phyloP scores from a whole-genome alignment of 2,113 vertebrate species.

The Ivindomyrus marchei region DNA sequence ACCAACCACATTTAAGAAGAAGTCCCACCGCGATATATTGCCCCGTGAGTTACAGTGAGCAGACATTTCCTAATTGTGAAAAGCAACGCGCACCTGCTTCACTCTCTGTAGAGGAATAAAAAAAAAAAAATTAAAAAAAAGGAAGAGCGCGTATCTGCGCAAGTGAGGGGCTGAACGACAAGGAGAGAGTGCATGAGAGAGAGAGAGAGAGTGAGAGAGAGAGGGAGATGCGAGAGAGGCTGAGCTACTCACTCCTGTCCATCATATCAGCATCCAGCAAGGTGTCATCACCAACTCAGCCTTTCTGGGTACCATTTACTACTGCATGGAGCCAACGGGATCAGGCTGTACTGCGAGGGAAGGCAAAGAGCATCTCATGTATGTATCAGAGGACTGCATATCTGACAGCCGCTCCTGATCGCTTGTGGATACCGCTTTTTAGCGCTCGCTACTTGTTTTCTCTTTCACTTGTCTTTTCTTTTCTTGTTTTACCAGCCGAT shows the following conservation, averaged over 20 bases:
- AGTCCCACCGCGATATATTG: background rate
- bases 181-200: slow-evolving; percentile 14
- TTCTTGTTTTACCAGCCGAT: background rate
- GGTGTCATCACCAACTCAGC: slow-evolving; percentile 20
- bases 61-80: background rate
- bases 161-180: background rate
- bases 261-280: slow-evolving; percentile 21
- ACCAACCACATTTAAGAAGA: background rate
- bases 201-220: slow-evolving; percentile 1
- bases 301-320: slow-evolving; percentile 16
- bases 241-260: slow-evolving; percentile 16
- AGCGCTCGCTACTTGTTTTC: background rate
- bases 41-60: background rate
- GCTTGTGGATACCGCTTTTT: background rate
- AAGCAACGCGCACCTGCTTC: background rate
- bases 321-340: slow-evolving; percentile 11
- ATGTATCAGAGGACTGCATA: background rate
- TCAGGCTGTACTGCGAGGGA: background rate
- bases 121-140: background rate
- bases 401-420: background rate
- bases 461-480: background rate
- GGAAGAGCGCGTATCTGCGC: background rate
- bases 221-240: background rate
- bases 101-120: background rate
- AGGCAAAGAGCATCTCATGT: background rate